Evolutionary conservation across 1,140 invertebrate genomes (phyloP).

Genomic region (Asobara japonica): DNA sequence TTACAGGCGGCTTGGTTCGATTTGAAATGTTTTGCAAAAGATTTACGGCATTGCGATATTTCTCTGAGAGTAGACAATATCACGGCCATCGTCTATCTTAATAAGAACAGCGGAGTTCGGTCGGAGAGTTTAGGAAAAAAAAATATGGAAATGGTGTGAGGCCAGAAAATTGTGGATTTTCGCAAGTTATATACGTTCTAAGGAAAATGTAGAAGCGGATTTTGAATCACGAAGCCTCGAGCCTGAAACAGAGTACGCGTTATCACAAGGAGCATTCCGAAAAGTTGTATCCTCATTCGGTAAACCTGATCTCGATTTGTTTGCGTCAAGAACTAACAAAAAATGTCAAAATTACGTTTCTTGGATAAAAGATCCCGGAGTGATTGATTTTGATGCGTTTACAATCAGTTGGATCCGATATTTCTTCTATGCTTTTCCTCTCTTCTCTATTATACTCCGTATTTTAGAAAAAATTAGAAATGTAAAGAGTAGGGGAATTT

Average conservation of each 20-base stretch:
- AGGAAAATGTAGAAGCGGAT: constrained; percentile 33
- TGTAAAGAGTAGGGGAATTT: constrained; percentile 30
- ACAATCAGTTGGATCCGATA: constrained; percentile 42
- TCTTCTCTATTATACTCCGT: constrained; percentile 40
- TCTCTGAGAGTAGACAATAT: constrained; percentile 33
- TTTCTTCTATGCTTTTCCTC: constrained; percentile 39
- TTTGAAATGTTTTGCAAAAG: constrained; percentile 28
- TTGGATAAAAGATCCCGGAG: constrained; percentile 43
- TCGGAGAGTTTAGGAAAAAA: constrained; percentile 1
- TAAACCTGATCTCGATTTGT: constrained; percentile 43
- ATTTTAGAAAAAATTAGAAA: constrained; percentile 33
- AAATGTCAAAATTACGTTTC: constrained; percentile 45
- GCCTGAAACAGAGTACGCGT: constrained; percentile 29
- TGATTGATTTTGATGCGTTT: constrained; percentile 43
- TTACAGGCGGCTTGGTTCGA: constrained; percentile 23
- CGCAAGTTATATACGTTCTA: constrained; percentile 26
- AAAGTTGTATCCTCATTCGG: constrained; percentile 37
- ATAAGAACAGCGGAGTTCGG: constrained; percentile 25
- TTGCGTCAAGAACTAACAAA: constrained; percentile 42
- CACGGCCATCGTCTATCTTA: constrained; percentile 29
- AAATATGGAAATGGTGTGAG: constrained; percentile 30
- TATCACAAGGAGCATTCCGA: constrained; percentile 18
- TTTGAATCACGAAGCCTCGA: constrained; percentile 28
- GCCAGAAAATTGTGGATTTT: constrained; percentile 20
- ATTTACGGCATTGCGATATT: constrained; percentile 23